phyloP scores from a whole-genome alignment of 2,888 invertebrate species.

The Hermaeophaga mercurialis region DNA sequence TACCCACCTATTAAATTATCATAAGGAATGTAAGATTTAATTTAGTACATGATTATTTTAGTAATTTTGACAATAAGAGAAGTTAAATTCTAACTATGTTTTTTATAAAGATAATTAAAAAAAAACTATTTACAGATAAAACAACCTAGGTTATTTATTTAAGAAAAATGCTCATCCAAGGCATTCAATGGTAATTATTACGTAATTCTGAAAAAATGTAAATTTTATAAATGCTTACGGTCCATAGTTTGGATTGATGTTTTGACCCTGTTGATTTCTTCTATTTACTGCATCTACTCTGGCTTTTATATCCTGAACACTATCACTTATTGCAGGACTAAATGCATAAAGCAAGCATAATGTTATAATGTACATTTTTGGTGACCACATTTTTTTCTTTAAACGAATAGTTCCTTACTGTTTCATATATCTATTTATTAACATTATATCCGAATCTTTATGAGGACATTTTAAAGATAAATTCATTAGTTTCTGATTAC shows the following conservation, averaged over 20 bases:
- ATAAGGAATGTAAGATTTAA: too few relatives aligned
- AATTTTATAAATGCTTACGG: not conserved
- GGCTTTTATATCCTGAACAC: slow-evolving; percentile 5
- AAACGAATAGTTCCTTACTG: not conserved
- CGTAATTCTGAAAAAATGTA: not conserved
- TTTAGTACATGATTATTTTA: too few relatives aligned
- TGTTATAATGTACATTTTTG: not conserved
- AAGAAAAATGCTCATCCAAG: too few relatives aligned
- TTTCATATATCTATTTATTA: not conserved
- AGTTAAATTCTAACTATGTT: not conserved
- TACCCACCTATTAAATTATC: too few relatives aligned
- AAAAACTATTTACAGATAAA: too few relatives aligned
- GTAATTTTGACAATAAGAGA: too few relatives aligned
- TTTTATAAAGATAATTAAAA: too few relatives aligned
- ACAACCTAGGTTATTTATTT: too few relatives aligned
- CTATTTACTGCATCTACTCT: slow-evolving; percentile 4
- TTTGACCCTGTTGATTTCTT: slow-evolving; percentile 4
- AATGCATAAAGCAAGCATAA: not conserved
- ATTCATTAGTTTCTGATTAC: not conserved
- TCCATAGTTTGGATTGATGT: not conserved
- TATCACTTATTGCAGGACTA: not conserved
- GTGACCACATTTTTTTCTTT: not conserved
- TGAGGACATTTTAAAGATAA: too few relatives aligned
- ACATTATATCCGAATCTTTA: not conserved
- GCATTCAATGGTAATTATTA: too few relatives aligned